Conservation (phyloP, 2,888 invertebrate genomes). For the Campoplex nolae region DNA sequence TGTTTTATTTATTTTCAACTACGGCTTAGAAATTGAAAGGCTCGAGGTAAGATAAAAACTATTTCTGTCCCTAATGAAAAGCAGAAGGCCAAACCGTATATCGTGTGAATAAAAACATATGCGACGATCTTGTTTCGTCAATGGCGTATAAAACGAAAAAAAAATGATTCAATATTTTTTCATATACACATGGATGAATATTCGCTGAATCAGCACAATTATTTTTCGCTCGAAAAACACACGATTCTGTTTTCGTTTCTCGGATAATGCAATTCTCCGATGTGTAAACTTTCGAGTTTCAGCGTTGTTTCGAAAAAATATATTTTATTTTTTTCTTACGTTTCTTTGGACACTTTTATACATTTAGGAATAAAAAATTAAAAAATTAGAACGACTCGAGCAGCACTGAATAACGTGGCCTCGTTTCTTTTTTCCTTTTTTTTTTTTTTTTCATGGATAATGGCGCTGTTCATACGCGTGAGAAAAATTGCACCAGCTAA, state of each 20-base stretch:
- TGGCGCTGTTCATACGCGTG: slow-evolving; percentile 3
- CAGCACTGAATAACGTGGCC: background rate
- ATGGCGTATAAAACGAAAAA: background rate
- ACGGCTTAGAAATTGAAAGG: background rate
- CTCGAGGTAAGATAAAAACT: slow-evolving; percentile 22
- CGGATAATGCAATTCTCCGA: background rate
- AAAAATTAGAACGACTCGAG: background rate
- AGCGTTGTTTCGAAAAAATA: background rate
- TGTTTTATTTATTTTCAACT: background rate
- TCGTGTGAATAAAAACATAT: background rate
- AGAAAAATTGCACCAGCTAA: background rate
- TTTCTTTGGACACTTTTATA: background rate
- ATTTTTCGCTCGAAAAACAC: background rate
- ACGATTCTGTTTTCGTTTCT: background rate
- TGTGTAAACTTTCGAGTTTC: background rate
- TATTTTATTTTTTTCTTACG: background rate
- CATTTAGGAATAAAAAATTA: background rate
- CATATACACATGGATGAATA: background rate
- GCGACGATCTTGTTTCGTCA: background rate
- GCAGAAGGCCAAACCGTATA: background rate
- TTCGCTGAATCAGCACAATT: slow-evolving; percentile 3
- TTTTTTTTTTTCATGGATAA: background rate
- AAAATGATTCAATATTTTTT: slow-evolving; percentile 1
- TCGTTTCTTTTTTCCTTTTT: background rate
- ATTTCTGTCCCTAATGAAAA: background rate